Percentiles rank a stretch among this genome's conserved stretches.
Evolutionary conservation across 2,888 invertebrate genomes (phyloP).

Genomic region (Polymixis flavicincta): DNA sequence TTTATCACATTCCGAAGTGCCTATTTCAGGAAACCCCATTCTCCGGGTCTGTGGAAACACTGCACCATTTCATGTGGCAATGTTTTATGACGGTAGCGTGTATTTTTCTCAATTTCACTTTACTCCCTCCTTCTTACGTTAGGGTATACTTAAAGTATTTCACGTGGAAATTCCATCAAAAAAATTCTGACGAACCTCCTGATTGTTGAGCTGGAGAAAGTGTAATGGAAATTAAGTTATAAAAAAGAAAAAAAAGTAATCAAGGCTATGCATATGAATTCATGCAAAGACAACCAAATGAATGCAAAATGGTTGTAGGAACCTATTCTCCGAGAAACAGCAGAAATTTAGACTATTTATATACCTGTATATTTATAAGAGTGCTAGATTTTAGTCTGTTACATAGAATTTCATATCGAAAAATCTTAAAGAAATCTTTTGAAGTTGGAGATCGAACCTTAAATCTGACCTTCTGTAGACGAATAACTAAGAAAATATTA

Average conservation of each 20-base stretch:
- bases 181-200: not conserved
- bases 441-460: not conserved
- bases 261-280: not conserved
- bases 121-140: slow-evolving; percentile 33
- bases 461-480: not conserved
- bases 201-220: not conserved
- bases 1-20: slow-evolving; percentile 59
- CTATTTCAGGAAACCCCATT: slow-evolving; percentile 51
- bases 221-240: slow-evolving; percentile 21
- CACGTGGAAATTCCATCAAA: slow-evolving; percentile 44
- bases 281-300: not conserved
- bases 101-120: slow-evolving; percentile 59
- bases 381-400: not conserved
- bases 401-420: not conserved
- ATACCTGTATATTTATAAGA: not conserved
- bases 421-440: not conserved
- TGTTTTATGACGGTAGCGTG: slow-evolving; percentile 54
- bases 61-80: slow-evolving; percentile 41
- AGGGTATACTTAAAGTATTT: slow-evolving; percentile 47
- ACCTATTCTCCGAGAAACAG: not conserved
- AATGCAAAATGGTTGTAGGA: not conserved
- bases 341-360: too few relatives aligned
- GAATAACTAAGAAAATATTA: too few relatives aligned
- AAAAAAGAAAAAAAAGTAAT: not conserved
- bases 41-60: slow-evolving; percentile 30